Conservation (phyloP, 2,888 invertebrate species). For the Phaonia tiefii region DNA sequence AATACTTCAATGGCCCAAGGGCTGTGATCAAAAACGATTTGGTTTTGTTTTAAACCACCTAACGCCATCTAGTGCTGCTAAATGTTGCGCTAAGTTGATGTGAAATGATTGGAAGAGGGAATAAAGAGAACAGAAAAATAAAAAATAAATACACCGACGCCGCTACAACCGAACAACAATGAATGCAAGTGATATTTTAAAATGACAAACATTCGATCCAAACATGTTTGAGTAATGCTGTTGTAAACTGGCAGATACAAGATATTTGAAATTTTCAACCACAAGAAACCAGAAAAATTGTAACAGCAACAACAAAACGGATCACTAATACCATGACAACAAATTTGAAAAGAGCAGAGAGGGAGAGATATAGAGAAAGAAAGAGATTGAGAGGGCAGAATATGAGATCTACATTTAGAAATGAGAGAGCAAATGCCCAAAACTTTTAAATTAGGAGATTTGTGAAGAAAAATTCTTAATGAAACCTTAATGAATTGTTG, state of each 20-base stretch:
- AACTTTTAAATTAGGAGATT: no score
- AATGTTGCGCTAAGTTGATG: not conserved
- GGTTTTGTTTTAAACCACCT: conserved; percentile 16
- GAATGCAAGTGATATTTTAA: conserved; percentile 66
- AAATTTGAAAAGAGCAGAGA: not conserved
- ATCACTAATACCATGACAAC: not conserved
- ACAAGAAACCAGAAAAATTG: conserved; percentile 20
- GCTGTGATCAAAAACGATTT: conserved; percentile 2
- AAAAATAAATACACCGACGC: conserved; percentile 2
- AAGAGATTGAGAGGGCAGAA: not conserved
- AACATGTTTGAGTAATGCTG: conserved; percentile 66
- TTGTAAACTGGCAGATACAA: conserved; percentile 67
- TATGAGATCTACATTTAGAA: conserved; percentile 14
- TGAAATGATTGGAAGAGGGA: not conserved
- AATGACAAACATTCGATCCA: conserved; percentile 66
- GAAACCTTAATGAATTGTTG: no score
- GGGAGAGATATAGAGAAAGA: conserved; percentile 27
- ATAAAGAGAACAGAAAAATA: not conserved
- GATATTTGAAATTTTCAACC: conserved; percentile 65
- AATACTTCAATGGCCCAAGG: conserved; percentile 57
- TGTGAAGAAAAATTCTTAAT: no score
- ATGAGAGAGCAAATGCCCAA: conserved; percentile 1
- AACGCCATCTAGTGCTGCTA: conserved; percentile 60
- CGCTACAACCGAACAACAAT: conserved; percentile 22
- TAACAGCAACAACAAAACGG: conserved; percentile 6